A percentile compares a stretch with the other conserved stretches of the same genome.
These are phyloP conservation scores for Hermetia illucens DNA, from an alignment of 1,140 invertebrate species.

Conservation along the genomic window DNA sequence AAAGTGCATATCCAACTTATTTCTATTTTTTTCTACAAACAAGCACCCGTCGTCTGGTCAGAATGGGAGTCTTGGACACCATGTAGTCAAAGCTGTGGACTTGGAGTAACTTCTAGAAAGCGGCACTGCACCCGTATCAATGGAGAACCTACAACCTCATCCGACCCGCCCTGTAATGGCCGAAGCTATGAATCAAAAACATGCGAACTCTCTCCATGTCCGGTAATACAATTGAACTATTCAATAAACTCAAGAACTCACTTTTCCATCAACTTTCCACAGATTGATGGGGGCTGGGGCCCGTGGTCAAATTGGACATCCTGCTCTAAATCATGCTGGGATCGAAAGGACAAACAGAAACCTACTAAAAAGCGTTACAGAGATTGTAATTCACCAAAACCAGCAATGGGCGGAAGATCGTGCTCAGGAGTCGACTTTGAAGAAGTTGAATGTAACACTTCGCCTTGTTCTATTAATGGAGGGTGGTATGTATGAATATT, in stretches of 20 bases:
- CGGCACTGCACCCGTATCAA: not conserved
- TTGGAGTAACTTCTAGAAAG: not conserved
- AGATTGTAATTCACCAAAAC: constrained; percentile 1
- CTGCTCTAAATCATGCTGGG: not conserved
- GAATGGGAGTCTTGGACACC: not conserved
- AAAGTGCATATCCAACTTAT: too few relatives aligned
- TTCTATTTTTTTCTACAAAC: too few relatives aligned
- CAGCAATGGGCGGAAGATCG: constrained; percentile 1
- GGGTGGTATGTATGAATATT: too few relatives aligned
- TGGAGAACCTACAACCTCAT: not conserved
- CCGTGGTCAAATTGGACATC: not conserved
- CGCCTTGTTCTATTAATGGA: not conserved
- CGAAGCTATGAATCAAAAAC: not conserved
- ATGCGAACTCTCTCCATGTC: not conserved
- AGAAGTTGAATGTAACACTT: not conserved
- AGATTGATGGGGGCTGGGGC: constrained; percentile 2
- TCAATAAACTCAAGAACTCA: not conserved
- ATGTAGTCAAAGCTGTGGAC: not conserved
- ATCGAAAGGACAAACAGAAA: not conserved
- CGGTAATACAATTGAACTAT: not conserved
- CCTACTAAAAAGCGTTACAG: not conserved
- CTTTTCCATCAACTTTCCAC: not conserved
- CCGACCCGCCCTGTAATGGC: not conserved
- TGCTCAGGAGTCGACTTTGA: not conserved
- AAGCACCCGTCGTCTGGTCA: not conserved